Percentiles rank a stretch among this genome's conserved stretches.
Conservation (phyloP, 2,888 invertebrate genomes). For the Acanthosepion esculentum region DNA sequence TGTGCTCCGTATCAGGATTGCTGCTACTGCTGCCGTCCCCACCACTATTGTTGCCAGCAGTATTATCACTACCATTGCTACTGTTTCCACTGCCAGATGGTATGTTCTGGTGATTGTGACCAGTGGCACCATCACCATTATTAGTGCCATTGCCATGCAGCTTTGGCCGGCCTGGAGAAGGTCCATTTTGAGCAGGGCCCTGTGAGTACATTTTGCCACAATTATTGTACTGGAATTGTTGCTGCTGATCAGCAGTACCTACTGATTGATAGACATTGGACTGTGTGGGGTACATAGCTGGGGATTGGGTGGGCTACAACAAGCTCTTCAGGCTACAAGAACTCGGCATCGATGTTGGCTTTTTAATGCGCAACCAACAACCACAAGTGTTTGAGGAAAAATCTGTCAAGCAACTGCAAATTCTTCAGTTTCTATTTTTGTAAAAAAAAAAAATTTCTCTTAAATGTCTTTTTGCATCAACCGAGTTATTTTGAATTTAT, state of each 20-base stretch:
- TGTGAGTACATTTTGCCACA: constrained; percentile 25
- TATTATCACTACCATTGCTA: neutral
- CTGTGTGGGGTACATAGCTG: constrained; percentile 25
- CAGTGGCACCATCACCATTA: neutral
- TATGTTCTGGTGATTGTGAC: constrained; percentile 15
- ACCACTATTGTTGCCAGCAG: neutral
- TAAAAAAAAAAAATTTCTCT: too few species aligned
- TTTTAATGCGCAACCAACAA: neutral
- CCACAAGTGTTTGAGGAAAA: neutral
- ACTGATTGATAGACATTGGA: neutral
- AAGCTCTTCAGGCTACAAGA: neutral
- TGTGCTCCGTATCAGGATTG: neutral
- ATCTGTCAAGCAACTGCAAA: neutral
- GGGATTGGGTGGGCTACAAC: neutral
- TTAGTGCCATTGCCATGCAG: neutral
- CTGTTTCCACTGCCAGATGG: too few species aligned
- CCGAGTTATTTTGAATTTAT: neutral
- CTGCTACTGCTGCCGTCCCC: neutral
- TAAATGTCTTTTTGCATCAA: neutral
- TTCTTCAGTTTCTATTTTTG: neutral
- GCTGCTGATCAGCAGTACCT: constrained; percentile 16
- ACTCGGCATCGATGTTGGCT: neutral
- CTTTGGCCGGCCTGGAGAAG: neutral
- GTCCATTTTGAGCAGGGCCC: neutral
- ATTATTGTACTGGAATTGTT: neutral